Evolutionary conservation across 37 sponge, comb jelly and placozoan species (phyloP), one percentile per base, ranked within the genome.

Genomic region (Hexactinellida sp.): DNA sequence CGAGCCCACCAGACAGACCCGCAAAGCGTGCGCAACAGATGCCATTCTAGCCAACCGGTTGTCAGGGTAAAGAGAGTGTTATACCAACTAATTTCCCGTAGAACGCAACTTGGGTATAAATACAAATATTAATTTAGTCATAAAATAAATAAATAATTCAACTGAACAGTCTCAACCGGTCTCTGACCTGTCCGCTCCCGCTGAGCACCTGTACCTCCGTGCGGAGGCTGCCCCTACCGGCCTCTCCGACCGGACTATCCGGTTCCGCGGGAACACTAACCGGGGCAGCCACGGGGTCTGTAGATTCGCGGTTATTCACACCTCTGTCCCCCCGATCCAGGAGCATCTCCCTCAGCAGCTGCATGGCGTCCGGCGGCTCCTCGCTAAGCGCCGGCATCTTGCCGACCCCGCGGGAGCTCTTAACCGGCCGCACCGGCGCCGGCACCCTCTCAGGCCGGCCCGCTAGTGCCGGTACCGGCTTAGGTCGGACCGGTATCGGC

Each of bases 1-100:
- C 24, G 94, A 93, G 39, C 96, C 96, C 28, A 95, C 89, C 37
- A 95, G 86, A 38, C 90, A 83, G n/a, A 93, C 93, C 76, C 34
- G 25, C 76, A n/a, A 7, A 7, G 3, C 32, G 3, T 63, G 32
- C 3, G 34, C 3, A 3, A 28, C 25, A 10, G 76, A 63, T 63
- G 76, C 76, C 76, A 63, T 63, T 63, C 76, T 63, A 63, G 34
- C 9, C 52, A 16, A n/a, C n/a, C n/a, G n/a, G n/a, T n/a, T n/a
- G n/a, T n/a, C n/a, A n/a, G n/a, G n/a, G n/a, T n/a, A n/a, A n/a
- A 10, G 28, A 21, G 28, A 10, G 21, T 23, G 34, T 63, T 63
- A 7, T 63, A n/a, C 21, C 5, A 7, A n/a, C n/a, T n/a, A n/a
- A n/a, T n/a, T n/a, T n/a, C n/a, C n/a, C n/a, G n/a, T n/a, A 47